A percentile compares a stretch with the other conserved stretches of the same genome.
phyloP scores from a whole-genome alignment of 2,888 invertebrate species.

The Theretra japonica region DNA sequence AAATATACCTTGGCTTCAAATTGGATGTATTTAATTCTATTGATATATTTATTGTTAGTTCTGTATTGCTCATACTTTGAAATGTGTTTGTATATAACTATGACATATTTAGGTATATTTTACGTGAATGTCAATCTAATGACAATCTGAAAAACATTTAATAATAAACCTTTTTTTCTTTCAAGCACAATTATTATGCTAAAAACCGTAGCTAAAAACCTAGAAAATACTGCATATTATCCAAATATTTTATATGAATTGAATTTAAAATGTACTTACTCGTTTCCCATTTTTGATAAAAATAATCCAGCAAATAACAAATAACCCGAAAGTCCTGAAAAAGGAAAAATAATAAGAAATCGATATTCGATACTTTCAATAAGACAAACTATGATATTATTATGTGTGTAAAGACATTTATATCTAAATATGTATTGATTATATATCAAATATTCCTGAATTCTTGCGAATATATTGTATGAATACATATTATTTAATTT shows the following conservation, averaged over 20 bases:
- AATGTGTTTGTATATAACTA: neutral
- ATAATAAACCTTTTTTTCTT: neutral
- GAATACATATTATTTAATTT: too few species aligned
- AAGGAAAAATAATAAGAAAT: neutral
- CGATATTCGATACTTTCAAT: neutral
- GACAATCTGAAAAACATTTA: neutral
- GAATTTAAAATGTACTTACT: slow-evolving; percentile 39
- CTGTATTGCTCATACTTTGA: slow-evolving; percentile 45
- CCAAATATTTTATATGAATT: too few species aligned
- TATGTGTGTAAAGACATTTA: too few species aligned
- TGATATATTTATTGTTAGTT: slow-evolving; percentile 51
- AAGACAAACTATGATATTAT: too few species aligned
- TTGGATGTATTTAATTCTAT: slow-evolving; percentile 47
- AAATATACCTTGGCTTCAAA: slow-evolving; percentile 43
- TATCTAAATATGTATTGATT: too few species aligned
- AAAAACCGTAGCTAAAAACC: too few species aligned
- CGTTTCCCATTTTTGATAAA: slow-evolving; percentile 43
- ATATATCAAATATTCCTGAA: too few species aligned
- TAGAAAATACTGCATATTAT: too few species aligned
- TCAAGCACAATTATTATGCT: too few species aligned
- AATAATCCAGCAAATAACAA: neutral
- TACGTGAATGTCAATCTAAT: neutral
- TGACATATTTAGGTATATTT: slow-evolving; percentile 17
- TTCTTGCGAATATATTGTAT: too few species aligned
- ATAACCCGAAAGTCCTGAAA: neutral